Percentiles rank a stretch among this genome's conserved stretches.
Conservation (phyloP, 2,797 vertebrate species). For the Morus bassanus region DNA sequence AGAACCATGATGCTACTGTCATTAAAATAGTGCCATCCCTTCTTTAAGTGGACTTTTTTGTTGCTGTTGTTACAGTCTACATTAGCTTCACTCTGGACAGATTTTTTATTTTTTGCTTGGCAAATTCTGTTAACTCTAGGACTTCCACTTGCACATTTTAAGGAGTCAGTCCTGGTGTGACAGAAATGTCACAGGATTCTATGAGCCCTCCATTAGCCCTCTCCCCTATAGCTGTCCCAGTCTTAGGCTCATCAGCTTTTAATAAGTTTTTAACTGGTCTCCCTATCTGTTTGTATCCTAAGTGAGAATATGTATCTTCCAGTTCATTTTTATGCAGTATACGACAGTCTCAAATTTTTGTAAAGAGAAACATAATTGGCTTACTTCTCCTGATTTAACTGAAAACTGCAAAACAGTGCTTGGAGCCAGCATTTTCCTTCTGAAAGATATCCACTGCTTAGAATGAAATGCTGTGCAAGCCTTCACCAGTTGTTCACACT, state of each 20-base stretch:
- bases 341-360: not conserved
- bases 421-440: not conserved
- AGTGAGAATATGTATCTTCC: not conserved
- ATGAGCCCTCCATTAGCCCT: not conserved
- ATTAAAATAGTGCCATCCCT: rapidly evolving
- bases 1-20: not conserved
- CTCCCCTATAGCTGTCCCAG: not conserved
- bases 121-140: too few species aligned
- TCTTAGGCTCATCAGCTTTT: not conserved
- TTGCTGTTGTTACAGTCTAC: not conserved
- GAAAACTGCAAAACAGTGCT: not conserved
- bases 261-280: not conserved
- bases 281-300: not conserved
- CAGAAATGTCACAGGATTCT: not conserved
- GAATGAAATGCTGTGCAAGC: not conserved
- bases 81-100: not conserved
- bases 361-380: not conserved
- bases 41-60: not conserved
- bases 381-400: not conserved
- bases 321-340: not conserved
- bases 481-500: not conserved
- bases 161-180: not conserved
- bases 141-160: not conserved
- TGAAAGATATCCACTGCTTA: not conserved
- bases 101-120: not conserved